Conservation (phyloP, 2,888 invertebrate genomes). For the Steinernema carpocapsae region DNA sequence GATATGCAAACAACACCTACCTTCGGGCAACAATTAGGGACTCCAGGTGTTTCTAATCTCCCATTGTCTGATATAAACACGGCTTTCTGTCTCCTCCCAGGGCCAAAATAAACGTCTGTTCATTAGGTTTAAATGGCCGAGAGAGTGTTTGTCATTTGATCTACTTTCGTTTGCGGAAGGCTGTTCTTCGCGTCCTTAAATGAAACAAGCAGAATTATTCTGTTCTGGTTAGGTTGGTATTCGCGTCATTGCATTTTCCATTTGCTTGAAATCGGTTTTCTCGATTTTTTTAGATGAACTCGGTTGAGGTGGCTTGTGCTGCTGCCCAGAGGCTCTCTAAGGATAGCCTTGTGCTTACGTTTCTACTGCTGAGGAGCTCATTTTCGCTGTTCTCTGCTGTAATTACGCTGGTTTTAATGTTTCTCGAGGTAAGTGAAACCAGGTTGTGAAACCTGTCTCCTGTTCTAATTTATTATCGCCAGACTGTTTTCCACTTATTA, state of each 20-base stretch:
- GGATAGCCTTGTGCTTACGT: background rate
- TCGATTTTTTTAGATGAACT: background rate
- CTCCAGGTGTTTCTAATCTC: too few relatives aligned
- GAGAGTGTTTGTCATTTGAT: too few relatives aligned
- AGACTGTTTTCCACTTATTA: background rate
- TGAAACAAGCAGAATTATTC: too few relatives aligned
- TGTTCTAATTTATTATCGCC: background rate
- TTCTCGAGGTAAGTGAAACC: background rate
- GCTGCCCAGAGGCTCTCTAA: background rate
- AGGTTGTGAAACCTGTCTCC: background rate
- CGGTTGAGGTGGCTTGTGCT: background rate
- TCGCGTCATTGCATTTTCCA: background rate
- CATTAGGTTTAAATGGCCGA: too few relatives aligned
- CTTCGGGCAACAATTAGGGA: too few relatives aligned
- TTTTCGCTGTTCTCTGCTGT: slow-evolving; percentile 2
- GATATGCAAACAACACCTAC: too few relatives aligned
- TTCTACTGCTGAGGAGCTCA: slow-evolving; percentile 5
- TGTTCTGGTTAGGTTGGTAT: too few relatives aligned
- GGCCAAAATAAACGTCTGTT: too few relatives aligned
- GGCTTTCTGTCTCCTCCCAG: too few relatives aligned
- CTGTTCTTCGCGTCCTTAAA: too few relatives aligned
- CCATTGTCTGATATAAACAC: too few relatives aligned
- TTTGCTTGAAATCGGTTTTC: background rate
- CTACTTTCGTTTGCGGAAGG: too few relatives aligned
- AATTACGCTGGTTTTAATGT: background rate